Percentiles rank a stretch among this genome's conserved stretches.
Conservation (phyloP, 2,797 vertebrate species). For the Pipistrellus pygmaeus region DNA sequence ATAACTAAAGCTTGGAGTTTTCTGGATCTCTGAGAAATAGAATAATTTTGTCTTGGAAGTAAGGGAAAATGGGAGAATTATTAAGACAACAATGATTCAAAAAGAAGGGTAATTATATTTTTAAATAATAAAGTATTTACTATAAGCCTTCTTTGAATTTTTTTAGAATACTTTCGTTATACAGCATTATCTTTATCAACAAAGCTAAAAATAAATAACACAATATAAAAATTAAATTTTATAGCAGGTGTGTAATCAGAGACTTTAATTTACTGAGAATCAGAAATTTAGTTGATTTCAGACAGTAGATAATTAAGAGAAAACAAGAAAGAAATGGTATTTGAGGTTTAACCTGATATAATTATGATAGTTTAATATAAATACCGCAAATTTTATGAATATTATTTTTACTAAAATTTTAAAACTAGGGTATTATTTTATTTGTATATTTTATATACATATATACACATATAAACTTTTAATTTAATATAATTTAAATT, state of each 20-base stretch:
- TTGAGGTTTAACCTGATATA: slow-evolving; percentile 25
- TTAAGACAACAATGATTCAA: background rate
- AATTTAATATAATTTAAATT: slow-evolving; percentile 12
- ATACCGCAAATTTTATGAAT: background rate
- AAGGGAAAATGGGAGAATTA: background rate
- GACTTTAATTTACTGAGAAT: slow-evolving; percentile 50
- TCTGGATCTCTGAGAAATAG: slow-evolving; percentile 12
- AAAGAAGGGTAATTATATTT: slow-evolving; percentile 13
- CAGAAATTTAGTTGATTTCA: slow-evolving; percentile 47
- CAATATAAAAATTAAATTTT: slow-evolving; percentile 38
- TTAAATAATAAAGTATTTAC: slow-evolving; percentile 7
- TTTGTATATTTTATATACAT: background rate
- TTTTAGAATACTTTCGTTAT: slow-evolving; percentile 11
- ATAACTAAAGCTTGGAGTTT: background rate
- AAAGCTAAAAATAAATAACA: slow-evolving; percentile 44
- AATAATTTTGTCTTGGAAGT: slow-evolving; percentile 8
- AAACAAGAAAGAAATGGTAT: slow-evolving; percentile 55
- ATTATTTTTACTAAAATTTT: slow-evolving; percentile 52
- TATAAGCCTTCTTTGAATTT: background rate
- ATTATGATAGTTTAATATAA: slow-evolving; percentile 16
- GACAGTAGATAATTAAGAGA: background rate
- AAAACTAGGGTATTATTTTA: background rate
- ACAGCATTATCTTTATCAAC: slow-evolving; percentile 28
- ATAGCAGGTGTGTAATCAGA: background rate
- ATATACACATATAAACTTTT: background rate